These are phyloP conservation scores for Takifugu bimaculatus DNA, from an alignment of 2,113 vertebrate genomes.

Conservation along the genomic window DNA sequence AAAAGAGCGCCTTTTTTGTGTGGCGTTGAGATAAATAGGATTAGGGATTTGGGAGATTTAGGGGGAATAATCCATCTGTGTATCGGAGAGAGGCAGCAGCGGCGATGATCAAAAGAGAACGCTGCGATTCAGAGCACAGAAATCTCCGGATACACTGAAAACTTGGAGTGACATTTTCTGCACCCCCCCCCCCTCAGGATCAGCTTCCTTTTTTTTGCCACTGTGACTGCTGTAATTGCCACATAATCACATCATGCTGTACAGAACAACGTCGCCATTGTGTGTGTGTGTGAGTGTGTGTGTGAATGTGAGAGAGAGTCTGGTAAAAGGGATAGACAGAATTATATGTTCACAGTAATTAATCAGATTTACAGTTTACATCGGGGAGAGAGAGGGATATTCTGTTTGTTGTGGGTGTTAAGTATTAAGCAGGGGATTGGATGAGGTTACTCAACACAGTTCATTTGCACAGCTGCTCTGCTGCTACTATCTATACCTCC, in stretches of 20 bases:
- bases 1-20: slow-evolving; percentile 65
- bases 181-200: slow-evolving; percentile 48
- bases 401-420: slow-evolving; percentile 68
- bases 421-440: slow-evolving; percentile 61
- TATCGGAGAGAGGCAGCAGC: slow-evolving; percentile 64
- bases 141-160: slow-evolving; percentile 47
- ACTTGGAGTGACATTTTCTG: slow-evolving; percentile 54
- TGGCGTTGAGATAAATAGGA: slow-evolving; percentile 72
- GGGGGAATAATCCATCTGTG: slow-evolving; percentile 66
- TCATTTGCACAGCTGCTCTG: slow-evolving; percentile 69
- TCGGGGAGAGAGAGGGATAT: slow-evolving; percentile 34
- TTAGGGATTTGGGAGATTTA: slow-evolving; percentile 75
- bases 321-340: slow-evolving; percentile 28
- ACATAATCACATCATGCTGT: slow-evolving; percentile 61
- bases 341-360: slow-evolving; percentile 68
- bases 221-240: slow-evolving; percentile 62
- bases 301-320: background rate
- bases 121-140: slow-evolving; percentile 54
- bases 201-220: slow-evolving; percentile 47
- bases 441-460: slow-evolving; percentile 62
- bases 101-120: slow-evolving; percentile 67
- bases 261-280: slow-evolving; percentile 5
- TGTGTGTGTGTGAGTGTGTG: slow-evolving; percentile 9
- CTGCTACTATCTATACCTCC: slow-evolving; percentile 44
- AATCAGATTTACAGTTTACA: slow-evolving; percentile 69